These are phyloP conservation scores for Corbicula japonica DNA, from an alignment of 2,888 invertebrate species.

Conservation along the genomic window DNA sequence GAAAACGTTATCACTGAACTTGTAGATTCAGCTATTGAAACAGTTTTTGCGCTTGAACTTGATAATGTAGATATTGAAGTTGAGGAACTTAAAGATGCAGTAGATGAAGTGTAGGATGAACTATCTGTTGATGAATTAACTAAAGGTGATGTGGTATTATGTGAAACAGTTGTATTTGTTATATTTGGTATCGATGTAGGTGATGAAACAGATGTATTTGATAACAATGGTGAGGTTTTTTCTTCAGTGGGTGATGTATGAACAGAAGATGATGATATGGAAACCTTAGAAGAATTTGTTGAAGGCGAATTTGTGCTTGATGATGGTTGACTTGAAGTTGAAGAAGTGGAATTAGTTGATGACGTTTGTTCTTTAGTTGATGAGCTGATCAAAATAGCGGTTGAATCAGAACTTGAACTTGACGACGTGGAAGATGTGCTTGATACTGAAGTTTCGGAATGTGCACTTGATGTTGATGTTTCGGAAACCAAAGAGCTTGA, in stretches of 20 bases:
- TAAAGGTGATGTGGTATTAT: not conserved
- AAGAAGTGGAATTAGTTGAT: not conserved
- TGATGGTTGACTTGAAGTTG: not conserved
- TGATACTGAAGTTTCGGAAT: not conserved
- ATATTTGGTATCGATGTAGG: not conserved
- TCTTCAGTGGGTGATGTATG: not conserved
- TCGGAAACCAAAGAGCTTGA: constrained; percentile 2
- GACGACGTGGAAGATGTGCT: not conserved
- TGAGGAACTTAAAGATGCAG: not conserved
- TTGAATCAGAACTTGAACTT: not conserved
- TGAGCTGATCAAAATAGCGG: not conserved
- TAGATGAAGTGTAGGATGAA: not conserved
- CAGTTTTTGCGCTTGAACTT: not conserved
- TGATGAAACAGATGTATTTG: not conserved
- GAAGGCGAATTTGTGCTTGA: not conserved
- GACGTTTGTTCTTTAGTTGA: constrained; percentile 2
- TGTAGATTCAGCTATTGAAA: not conserved
- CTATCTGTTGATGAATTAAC: not conserved
- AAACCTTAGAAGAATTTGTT: not conserved
- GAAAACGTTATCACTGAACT: not conserved
- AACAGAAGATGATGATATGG: not conserved
- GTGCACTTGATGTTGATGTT: not conserved
- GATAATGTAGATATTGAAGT: not conserved
- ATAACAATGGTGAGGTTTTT: no score
- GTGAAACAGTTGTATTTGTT: constrained; percentile 11